Conservation (phyloP, 2,113 vertebrate genomes). For the Ochotona princeps region DNA sequence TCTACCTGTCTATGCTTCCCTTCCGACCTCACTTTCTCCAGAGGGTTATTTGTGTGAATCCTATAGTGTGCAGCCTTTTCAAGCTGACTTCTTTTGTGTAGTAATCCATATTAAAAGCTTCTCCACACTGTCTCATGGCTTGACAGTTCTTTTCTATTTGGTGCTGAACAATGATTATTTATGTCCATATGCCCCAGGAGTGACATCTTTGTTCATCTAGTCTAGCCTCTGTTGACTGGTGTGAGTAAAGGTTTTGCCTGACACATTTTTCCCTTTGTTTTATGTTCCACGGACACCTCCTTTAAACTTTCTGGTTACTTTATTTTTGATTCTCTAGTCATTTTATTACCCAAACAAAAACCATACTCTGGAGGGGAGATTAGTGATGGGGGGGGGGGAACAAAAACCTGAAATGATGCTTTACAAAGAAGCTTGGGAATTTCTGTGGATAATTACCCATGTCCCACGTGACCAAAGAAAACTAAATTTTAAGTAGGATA, state of each 20-base stretch:
- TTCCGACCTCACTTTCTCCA: neutral
- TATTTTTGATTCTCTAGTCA: neutral
- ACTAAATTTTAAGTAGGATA: constrained; percentile 31
- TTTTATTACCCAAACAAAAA: neutral
- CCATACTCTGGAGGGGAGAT: neutral
- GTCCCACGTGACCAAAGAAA: neutral
- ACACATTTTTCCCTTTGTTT: too few relatives aligned
- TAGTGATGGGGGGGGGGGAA: neutral
- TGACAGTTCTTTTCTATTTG: neutral
- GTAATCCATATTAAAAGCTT: neutral
- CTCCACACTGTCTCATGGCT: neutral
- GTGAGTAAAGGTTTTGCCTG: too few relatives aligned
- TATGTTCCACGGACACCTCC: neutral
- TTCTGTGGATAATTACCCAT: constrained; percentile 28
- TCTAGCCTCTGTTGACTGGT: too few relatives aligned
- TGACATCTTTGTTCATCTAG: too few relatives aligned
- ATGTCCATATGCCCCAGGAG: neutral
- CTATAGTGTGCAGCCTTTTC: neutral
- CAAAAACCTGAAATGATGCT: neutral
- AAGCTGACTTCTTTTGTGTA: neutral
- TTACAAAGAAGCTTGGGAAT: neutral
- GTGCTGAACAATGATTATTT: neutral
- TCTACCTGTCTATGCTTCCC: too few relatives aligned
- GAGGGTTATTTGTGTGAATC: neutral
- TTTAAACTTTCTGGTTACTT: neutral